phyloP scores from a whole-genome alignment of 2,888 invertebrate genomes.

The Esperia sulphurella region DNA sequence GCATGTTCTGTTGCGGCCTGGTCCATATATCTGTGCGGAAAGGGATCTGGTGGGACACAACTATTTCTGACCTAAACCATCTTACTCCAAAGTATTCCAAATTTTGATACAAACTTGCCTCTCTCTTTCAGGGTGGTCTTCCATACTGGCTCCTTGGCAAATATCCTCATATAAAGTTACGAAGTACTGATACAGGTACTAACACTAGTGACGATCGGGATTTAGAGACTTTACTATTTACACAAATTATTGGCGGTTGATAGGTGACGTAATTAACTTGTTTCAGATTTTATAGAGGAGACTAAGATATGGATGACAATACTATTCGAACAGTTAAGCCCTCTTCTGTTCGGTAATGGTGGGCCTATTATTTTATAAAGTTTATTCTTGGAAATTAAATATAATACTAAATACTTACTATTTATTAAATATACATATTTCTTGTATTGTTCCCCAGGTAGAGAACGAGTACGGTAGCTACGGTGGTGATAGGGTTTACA shows the following conservation, averaged over 20 bases:
- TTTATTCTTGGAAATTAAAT: no score
- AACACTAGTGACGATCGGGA: no score
- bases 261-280: background rate
- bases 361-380: constrained; percentile 89
- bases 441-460: constrained; percentile 72
- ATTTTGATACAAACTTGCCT: no score
- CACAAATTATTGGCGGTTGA: no score
- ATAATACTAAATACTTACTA: no score
- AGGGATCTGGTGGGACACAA: constrained; percentile 81
- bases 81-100: no score
- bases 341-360: constrained; percentile 82
- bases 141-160: constrained; percentile 87
- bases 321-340: constrained; percentile 65
- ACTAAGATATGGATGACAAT: constrained; percentile 73
- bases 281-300: constrained; percentile 78
- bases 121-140: constrained; percentile 83
- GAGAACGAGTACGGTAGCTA: constrained; percentile 97
- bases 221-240: no score
- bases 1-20: constrained; percentile 88
- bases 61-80: no score
- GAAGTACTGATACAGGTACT: constrained; percentile 82
- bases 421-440: no score
- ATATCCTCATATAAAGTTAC: constrained; percentile 81
- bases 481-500: constrained; percentile 86
- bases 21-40: constrained; percentile 96